Evolutionary conservation across 1,140 invertebrate genomes (phyloP), one percentile per base, ranked within the genome.

Genomic region (Pseudomyrmex gracilis): DNA sequence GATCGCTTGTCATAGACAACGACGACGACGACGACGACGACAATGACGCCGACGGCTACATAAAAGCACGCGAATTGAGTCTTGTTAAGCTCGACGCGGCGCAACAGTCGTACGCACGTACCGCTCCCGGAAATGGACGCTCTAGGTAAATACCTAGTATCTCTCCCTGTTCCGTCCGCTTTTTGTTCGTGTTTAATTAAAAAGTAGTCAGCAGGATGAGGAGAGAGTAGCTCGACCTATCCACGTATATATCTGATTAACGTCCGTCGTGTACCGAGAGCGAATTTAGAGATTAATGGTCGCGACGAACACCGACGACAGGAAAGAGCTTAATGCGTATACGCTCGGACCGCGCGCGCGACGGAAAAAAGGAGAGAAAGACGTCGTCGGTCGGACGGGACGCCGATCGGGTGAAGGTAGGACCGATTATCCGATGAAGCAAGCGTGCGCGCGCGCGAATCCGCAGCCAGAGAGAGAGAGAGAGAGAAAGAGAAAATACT

Each of bases 221-320:
- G 57, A 71, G 66, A 73, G 73, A 68, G 9, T 57, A 24, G 70
- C 73, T 86, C 87, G 74, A 61, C 24, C 80, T 74, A 88, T 57
- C 87, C 63, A 61, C 73, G 66, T 76, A 77, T 85, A 87, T 83
- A 85, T 87, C 86, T 88, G 86, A 88, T 88, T 88, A 88, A 88
- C 80, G 84, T 89, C 80, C 58, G 43, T 73, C 87, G 86, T 86
- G 58, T 73, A 73, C 45, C 67, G 12, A 73, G 57, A 73, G 57
- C 84, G 84, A 89, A 89, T 89, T 89, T 89, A 73, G 84, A 89
- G 87, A 89, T 89, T 89, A 89, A 88, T 89, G 87, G 80, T 61
- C 71, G 61, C 22, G 78, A 66, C 73, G 83, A 73, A 64, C 63
- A 77, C 55, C 57, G 57, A 55, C 80, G 87, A 87, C 86, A 87